Percentiles rank a stretch among this genome's conserved stretches.
Evolutionary conservation across 2,113 vertebrate genomes (phyloP).

Genomic region (Phrynosoma blainvillii): DNA sequence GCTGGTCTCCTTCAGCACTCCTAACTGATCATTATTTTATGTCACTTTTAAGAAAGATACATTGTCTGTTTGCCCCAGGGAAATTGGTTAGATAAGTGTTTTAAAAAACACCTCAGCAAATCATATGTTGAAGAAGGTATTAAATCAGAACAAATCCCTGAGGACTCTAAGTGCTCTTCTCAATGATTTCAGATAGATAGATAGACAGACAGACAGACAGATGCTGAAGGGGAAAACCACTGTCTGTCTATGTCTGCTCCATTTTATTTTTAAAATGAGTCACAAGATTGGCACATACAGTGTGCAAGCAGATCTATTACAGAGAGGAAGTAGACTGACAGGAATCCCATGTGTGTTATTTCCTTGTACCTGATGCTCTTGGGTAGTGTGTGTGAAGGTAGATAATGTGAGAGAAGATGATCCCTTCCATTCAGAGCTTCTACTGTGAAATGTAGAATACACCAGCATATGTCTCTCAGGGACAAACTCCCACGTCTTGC

Average conservation of each 20-base stretch:
- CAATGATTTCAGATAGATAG: background rate
- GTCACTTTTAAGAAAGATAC: background rate
- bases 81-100: background rate
- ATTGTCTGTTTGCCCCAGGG: background rate
- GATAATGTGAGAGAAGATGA: background rate
- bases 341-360: background rate
- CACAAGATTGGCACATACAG: constrained; percentile 40
- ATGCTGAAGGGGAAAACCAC: background rate
- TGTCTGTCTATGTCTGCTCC: background rate
- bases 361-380: background rate
- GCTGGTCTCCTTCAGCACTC: no score
- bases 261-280: background rate
- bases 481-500: background rate
- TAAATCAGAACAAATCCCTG: background rate
- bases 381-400: background rate
- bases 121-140: background rate
- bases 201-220: background rate
- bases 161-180: background rate
- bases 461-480: background rate
- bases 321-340: constrained; percentile 16
- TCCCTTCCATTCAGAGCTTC: background rate
- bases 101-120: background rate
- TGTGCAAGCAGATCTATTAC: constrained; percentile 7
- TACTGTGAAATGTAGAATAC: background rate
- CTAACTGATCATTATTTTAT: background rate